Conservation (phyloP, 1,140 invertebrate species). For the Drosophila erecta region DNA sequence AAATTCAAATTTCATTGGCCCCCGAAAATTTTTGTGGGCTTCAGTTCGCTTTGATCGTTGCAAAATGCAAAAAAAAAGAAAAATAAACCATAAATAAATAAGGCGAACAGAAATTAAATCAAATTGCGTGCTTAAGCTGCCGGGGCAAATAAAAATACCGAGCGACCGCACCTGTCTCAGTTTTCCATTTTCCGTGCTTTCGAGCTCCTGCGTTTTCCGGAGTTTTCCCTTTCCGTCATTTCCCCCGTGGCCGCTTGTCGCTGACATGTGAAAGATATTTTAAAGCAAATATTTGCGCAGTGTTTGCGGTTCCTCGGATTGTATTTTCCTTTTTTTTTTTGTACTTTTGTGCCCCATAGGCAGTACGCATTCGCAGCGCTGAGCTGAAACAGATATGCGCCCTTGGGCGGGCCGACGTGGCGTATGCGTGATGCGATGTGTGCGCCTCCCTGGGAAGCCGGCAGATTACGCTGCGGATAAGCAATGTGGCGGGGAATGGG, state of each 20-base stretch:
- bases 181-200: conserved; percentile 20
- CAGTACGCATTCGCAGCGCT: conserved; percentile 24
- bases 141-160: conserved; percentile 47
- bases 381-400: conserved; percentile 7
- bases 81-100: conserved; percentile 65
- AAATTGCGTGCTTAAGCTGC: conserved; percentile 58
- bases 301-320: conserved; percentile 47
- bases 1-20: conserved; percentile 47
- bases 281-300: conserved; percentile 65
- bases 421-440: conserved; percentile 49
- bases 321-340: conserved; percentile 17
- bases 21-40: conserved; percentile 33
- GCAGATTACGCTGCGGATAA: conserved; percentile 49
- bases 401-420: conserved; percentile 18
- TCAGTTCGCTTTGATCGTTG: conserved; percentile 49
- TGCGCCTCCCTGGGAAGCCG: neutral
- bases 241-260: conserved; percentile 57
- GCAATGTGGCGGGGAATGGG: conserved; percentile 28
- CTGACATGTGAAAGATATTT: conserved; percentile 70
- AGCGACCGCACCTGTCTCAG: conserved; percentile 44
- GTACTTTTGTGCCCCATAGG: conserved; percentile 19
- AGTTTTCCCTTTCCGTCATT: conserved; percentile 13
- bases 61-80: conserved; percentile 15
- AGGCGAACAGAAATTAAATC: conserved; percentile 62
- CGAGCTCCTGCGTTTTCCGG: conserved; percentile 1